Conservation (phyloP, 2,888 invertebrate genomes). For the Lapara coniferarum region DNA sequence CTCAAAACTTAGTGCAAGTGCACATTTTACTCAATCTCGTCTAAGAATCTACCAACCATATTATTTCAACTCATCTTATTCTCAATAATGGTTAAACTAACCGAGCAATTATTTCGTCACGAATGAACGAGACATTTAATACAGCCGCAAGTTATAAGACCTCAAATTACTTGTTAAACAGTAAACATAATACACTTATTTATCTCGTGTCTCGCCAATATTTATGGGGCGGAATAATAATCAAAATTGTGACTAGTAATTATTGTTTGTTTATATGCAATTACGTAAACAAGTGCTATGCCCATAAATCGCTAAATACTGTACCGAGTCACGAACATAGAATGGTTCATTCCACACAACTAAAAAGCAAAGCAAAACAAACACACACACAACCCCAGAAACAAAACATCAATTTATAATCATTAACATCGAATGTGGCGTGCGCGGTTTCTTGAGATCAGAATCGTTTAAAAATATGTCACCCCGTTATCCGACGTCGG, state of each 20-base stretch:
- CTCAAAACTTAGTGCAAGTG: neutral
- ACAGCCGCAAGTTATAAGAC: conserved; percentile 11
- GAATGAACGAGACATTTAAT: conserved; percentile 12
- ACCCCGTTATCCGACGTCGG: conserved; percentile 67
- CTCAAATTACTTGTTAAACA: conserved; percentile 4
- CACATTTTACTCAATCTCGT: neutral
- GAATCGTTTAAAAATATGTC: conserved; percentile 75
- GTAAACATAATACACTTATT: conserved; percentile 16
- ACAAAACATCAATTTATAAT: conserved; percentile 56
- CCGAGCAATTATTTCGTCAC: conserved; percentile 16
- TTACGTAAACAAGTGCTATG: neutral
- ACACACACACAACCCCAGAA: neutral
- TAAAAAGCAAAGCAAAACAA: neutral
- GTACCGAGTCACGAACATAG: neutral
- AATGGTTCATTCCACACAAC: neutral
- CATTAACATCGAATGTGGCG: conserved; percentile 61
- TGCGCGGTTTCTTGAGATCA: conserved; percentile 68
- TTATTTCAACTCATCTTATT: conserved; percentile 16
- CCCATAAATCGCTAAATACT: neutral
- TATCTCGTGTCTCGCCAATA: neutral
- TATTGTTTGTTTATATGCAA: neutral
- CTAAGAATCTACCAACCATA: conserved; percentile 6
- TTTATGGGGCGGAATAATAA: conserved; percentile 1
- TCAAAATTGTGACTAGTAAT: conserved; percentile 6
- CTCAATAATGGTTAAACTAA: conserved; percentile 15